These are phyloP conservation scores for pig (Sus scrofa) DNA, from an alignment of 2,113 vertebrate species.

Conservation along the genomic window DNA sequence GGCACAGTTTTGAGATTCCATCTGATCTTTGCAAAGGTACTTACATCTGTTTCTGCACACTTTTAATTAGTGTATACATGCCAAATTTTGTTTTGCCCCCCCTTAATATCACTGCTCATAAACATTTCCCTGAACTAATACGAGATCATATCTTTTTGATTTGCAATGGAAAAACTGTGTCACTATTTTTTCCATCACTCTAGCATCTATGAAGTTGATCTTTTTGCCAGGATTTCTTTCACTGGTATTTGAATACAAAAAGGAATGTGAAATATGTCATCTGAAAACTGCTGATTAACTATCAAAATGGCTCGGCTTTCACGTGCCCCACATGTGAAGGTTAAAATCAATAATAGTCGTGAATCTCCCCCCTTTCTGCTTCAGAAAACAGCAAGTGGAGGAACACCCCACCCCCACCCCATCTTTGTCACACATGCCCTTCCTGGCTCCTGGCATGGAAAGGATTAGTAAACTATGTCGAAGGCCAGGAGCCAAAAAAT, in stretches of 20 bases:
- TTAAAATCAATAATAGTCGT: slow-evolving; percentile 65
- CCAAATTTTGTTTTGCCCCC: neutral
- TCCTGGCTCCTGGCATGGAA: slow-evolving; percentile 57
- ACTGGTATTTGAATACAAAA: slow-evolving; percentile 83
- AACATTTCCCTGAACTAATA: slow-evolving; percentile 58
- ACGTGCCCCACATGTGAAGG: slow-evolving; percentile 60
- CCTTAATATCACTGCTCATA: neutral
- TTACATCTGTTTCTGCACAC: slow-evolving; percentile 4
- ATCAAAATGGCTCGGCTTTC: slow-evolving; percentile 76
- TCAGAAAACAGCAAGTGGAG: slow-evolving; percentile 65
- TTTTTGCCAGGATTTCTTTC: slow-evolving; percentile 83
- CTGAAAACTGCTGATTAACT: slow-evolving; percentile 86
- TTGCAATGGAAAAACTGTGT: slow-evolving; percentile 88
- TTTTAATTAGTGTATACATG: neutral
- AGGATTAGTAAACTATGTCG: slow-evolving; percentile 69
- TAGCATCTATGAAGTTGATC: slow-evolving; percentile 83
- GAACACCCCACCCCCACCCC: neutral
- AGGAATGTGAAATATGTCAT: slow-evolving; percentile 85
- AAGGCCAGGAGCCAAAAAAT: slow-evolving; percentile 66
- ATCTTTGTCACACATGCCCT: neutral
- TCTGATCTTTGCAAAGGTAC: neutral
- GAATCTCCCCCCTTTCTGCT: slow-evolving; percentile 19
- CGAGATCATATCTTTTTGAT: slow-evolving; percentile 75
- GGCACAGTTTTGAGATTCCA: neutral
- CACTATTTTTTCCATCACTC: slow-evolving; percentile 83